Percentiles rank a stretch among this genome's conserved stretches.
Conservation (phyloP, 64 coral and sea anemone genomes). For the Pachyseris speciosa region DNA sequence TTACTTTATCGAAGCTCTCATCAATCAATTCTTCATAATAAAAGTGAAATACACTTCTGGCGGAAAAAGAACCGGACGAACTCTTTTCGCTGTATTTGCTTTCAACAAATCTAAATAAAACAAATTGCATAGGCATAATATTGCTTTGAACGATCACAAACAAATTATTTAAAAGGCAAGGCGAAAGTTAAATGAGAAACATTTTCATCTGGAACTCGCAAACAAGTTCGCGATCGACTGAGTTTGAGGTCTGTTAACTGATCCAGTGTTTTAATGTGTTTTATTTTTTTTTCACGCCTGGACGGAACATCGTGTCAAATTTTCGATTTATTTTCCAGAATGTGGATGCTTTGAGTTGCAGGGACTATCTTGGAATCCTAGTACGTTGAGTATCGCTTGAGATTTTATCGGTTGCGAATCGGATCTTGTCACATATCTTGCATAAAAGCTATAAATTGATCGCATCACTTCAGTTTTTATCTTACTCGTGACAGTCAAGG, state of each 20-base stretch:
- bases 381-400: constrained; percentile 1
- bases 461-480: not conserved
- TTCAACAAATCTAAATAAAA: constrained; percentile 8
- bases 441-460: constrained; percentile 14
- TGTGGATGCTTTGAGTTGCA: not conserved
- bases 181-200: not conserved
- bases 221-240: too few relatives aligned
- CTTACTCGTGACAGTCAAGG: not conserved
- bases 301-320: not conserved
- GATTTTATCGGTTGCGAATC: constrained; percentile 17
- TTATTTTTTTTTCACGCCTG: not conserved
- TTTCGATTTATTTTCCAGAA: not conserved
- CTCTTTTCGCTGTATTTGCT: constrained; percentile 7
- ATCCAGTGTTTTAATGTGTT: not conserved
- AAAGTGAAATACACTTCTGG: not conserved
- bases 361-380: not conserved
- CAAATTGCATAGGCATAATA: constrained; percentile 7
- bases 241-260: too few relatives aligned
- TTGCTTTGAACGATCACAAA: not conserved
- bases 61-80: constrained; percentile 23
- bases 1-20: constrained; percentile 14
- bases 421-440: not conserved
- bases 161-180: not conserved
- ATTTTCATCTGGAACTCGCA: not conserved
- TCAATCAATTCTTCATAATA: constrained; percentile 10